Evolutionary conservation across 2,797 vertebrate genomes (phyloP).

Genomic region (Poecilia wingei): DNA sequence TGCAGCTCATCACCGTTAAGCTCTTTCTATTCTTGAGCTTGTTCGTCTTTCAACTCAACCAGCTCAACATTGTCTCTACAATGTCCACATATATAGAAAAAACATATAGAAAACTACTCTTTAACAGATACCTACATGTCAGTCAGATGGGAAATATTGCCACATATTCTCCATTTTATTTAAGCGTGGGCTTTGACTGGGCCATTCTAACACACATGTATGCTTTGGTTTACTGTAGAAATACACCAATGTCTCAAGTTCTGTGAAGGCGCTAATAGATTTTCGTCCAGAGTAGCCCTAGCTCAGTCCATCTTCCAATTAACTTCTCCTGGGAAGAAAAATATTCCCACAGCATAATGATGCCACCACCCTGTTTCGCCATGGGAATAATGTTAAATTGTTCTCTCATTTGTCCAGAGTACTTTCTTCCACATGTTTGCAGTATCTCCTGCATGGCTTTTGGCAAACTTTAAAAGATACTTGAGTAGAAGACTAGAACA

Average conservation of each 20-base stretch:
- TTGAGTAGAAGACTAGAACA: not conserved
- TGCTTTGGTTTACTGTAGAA: not conserved
- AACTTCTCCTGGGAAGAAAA: not conserved
- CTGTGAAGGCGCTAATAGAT: not conserved
- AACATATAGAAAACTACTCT: not conserved
- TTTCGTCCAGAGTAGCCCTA: not conserved
- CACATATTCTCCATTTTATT: not conserved
- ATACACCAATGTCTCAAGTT: not conserved
- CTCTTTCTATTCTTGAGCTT: slow-evolving; percentile 10
- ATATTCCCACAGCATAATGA: not conserved
- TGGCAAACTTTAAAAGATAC: not conserved
- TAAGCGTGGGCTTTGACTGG: not conserved
- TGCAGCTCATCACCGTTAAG: not conserved
- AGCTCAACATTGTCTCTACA: not conserved
- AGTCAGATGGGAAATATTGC: not conserved
- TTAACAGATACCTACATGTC: not conserved
- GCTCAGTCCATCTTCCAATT: not conserved
- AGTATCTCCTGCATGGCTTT: not conserved
- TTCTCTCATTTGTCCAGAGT: not conserved
- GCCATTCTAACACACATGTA: not conserved
- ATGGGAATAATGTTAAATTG: not conserved
- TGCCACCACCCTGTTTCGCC: not conserved
- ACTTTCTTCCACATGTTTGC: not conserved
- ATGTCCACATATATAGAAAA: not conserved
- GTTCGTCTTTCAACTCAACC: slow-evolving; percentile 30